Evolutionary conservation across 64 coral and sea anemone genomes (phyloP).

Genomic region (Anthopleura sola): DNA sequence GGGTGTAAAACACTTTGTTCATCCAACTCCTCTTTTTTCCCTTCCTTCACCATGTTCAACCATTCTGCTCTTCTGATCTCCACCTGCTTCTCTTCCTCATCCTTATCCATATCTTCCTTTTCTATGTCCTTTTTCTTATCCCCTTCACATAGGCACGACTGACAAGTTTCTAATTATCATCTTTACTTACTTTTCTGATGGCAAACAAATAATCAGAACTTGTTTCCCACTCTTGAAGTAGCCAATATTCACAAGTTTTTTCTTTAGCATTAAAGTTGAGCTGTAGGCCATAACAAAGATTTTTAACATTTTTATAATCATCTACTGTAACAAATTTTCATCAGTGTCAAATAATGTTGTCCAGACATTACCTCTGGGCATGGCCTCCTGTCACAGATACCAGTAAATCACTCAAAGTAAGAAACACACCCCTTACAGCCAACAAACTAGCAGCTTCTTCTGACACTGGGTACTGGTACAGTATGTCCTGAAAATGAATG

Average conservation of each 20-base stretch:
- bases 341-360: too few relatives aligned
- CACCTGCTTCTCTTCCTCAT: too few relatives aligned
- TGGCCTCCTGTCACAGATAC: slow-evolving; percentile 70
- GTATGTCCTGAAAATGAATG: slow-evolving; percentile 50
- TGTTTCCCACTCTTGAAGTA: slow-evolving; percentile 79
- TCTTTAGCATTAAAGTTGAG: slow-evolving; percentile 40
- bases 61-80: too few relatives aligned
- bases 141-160: too few relatives aligned
- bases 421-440: slow-evolving; percentile 74
- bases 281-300: neutral
- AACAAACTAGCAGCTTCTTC: slow-evolving; percentile 47
- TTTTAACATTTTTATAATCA: neutral
- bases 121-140: too few relatives aligned
- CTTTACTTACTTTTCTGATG: slow-evolving; percentile 68
- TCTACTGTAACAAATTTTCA: too few relatives aligned
- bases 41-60: too few relatives aligned
- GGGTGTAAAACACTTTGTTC: too few relatives aligned
- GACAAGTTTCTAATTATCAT: too few relatives aligned
- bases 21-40: too few relatives aligned
- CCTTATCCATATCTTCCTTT: too few relatives aligned
- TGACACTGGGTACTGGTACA: slow-evolving; percentile 78
- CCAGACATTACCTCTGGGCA: slow-evolving; percentile 40
- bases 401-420: slow-evolving; percentile 78
- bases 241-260: slow-evolving; percentile 84
- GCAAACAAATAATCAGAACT: slow-evolving; percentile 80